Conservation (phyloP, 64 coral and sea anemone species). For the Stylophora pistillata region DNA sequence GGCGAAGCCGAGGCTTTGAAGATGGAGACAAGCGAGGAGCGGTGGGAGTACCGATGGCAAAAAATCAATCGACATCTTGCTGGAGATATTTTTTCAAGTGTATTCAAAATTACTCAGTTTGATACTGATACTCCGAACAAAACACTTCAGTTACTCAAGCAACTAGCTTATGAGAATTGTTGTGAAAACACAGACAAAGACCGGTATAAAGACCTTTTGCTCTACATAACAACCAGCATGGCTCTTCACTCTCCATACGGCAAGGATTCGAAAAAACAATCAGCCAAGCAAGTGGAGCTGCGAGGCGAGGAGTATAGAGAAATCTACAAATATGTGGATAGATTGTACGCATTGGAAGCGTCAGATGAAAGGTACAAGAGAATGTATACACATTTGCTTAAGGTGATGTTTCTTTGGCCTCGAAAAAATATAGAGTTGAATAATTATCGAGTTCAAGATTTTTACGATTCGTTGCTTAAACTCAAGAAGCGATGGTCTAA, state of each 20-base stretch:
- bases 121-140: not conserved
- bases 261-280: not conserved
- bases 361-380: not conserved
- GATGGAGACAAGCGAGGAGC: not conserved
- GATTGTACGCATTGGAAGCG: conserved; percentile 8
- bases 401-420: conserved; percentile 75
- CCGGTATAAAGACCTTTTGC: conserved; percentile 45
- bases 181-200: not conserved
- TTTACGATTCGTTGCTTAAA: conserved; percentile 30
- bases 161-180: conserved; percentile 33
- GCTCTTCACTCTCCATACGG: conserved; percentile 45
- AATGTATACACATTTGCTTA: conserved; percentile 49
- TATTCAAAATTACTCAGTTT: conserved; percentile 3
- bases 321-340: conserved; percentile 21
- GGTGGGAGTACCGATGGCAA: conserved; percentile 55
- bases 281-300: not conserved
- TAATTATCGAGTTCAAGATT: conserved; percentile 28
- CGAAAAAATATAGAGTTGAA: conserved; percentile 37
- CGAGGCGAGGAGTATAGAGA: conserved; percentile 22
- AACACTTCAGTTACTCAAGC: not conserved
- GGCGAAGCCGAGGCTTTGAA: not conserved
- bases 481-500: conserved; percentile 1
- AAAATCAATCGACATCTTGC: conserved; percentile 53
- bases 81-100: conserved; percentile 42
- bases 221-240: conserved; percentile 50